Evolutionary conservation across 2,888 invertebrate genomes (phyloP), one percentile per base, ranked within the genome.

Genomic region (Incurvaria masculella): DNA sequence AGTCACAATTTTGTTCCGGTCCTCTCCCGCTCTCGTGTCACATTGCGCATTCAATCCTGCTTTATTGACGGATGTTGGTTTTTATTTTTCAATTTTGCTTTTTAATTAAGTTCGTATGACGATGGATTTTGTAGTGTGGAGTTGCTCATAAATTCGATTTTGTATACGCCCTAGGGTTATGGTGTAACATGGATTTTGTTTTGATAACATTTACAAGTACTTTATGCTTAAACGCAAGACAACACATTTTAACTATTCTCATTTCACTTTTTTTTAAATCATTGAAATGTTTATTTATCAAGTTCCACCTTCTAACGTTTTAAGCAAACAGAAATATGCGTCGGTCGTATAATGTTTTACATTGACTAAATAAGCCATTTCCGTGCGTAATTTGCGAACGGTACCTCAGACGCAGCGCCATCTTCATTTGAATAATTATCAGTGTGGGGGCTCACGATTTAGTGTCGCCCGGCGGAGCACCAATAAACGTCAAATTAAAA

Each of bases 401-500:
- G 14, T 23, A 23, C 14, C 33, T 11, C 33, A 11, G 14, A 33
- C 6, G 33, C 33, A 33, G 11, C 4, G 14, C 14, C 11, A 33
- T 4, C 4, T 57, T 55, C 52, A 65, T 60, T 65, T 59, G 56
- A 65, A 65, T 64, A 67, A 66, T 65, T 47, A 33, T 33, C 33
- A 4, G 14, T 4, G 11, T 6, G 33, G 4, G 33, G 14, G 14
- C 33, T 33, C 33, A 14, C 33, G 23, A 23, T 23, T 6, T n/a
- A n/a, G n/a, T 4, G 45, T 33, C 45, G 45, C 16, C 38, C 21
- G 45, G n/a, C 5, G 18, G 46, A 18, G 42, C 39, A 19, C 43
- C 57, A 56, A 61, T 64, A 61, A 62, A 62, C 61, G 47, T 51
- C 57, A 61, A 59, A 62, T 64, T 63, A 62, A 59, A 61, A 59